A percentile compares a stretch with the other conserved stretches of the same genome.
Conservation (phyloP, 30 jellyfish, hydroid and myxozoan species). For the Euphysa ruthae region DNA sequence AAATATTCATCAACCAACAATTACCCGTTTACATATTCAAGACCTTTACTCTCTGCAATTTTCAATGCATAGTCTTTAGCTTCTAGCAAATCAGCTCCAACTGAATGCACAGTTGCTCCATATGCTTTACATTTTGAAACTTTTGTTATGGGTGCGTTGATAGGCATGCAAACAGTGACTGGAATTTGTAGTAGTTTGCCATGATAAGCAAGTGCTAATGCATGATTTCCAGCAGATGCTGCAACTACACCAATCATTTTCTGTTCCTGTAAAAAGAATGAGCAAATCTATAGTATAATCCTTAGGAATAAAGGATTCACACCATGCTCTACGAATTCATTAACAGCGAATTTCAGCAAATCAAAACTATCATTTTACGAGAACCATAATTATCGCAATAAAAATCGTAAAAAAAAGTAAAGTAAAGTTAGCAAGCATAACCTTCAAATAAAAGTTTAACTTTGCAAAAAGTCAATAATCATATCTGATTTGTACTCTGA, state of each 20-base stretch:
- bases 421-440: neutral
- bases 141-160: conserved; percentile 96
- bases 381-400: neutral
- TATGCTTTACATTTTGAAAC: conserved; percentile 61
- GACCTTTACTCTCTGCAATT: conserved; percentile 63
- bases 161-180: conserved; percentile 90
- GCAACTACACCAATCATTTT: conserved; percentile 89
- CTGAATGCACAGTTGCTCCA: conserved; percentile 80
- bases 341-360: too few relatives aligned
- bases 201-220: conserved; percentile 96
- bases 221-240: conserved; percentile 99
- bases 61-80: conserved; percentile 86
- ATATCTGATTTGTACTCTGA: too few relatives aligned
- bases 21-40: conserved; percentile 94
- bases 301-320: neutral
- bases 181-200: conserved; percentile 87
- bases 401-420: neutral
- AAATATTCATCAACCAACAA: neutral
- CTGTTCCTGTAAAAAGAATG: conserved; percentile 51
- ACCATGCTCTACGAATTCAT: neutral
- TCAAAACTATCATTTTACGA: too few relatives aligned
- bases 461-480: too few relatives aligned
- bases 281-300: neutral
- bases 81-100: conserved; percentile 88
- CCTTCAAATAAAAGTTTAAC: too few relatives aligned